These are phyloP conservation scores for Cephus pulcher DNA, from an alignment of 2,888 invertebrate genomes.

Conservation along the genomic window DNA sequence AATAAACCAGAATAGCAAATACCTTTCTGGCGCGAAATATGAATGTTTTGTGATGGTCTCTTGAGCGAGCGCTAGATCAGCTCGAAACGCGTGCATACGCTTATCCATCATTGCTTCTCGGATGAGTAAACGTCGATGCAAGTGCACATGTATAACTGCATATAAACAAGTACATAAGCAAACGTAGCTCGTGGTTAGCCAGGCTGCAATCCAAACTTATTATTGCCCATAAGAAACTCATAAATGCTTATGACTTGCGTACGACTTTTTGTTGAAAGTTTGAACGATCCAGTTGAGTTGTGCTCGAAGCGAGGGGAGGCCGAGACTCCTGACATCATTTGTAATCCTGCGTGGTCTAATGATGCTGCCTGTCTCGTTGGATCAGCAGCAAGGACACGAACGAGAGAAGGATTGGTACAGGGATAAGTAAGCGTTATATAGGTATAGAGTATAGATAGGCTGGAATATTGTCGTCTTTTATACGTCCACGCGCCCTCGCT, in stretches of 20 bases:
- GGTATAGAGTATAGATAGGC: no score
- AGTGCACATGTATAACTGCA: no score
- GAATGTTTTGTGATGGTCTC: no score
- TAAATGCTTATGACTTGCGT: conserved; percentile 46
- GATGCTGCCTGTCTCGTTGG: conserved; percentile 50
- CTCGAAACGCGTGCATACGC: no score
- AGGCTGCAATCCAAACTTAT: conserved; percentile 47
- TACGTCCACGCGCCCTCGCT: neutral
- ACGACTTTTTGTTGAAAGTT: conserved; percentile 27
- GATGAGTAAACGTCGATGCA: no score
- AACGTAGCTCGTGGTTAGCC: conserved; percentile 17
- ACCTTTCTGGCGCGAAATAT: no score
- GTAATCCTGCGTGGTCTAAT: conserved; percentile 53
- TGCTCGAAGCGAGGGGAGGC: conserved; percentile 19
- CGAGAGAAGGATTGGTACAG: neutral
- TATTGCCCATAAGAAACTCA: conserved; percentile 48
- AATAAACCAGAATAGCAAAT: no score
- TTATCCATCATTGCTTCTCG: no score
- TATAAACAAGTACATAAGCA: no score
- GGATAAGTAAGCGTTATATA: neutral
- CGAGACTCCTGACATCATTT: conserved; percentile 46
- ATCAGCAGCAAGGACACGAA: neutral
- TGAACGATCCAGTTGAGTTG: conserved; percentile 14
- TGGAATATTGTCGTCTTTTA: no score
- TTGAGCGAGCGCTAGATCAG: no score